phyloP scores from a whole-genome alignment of 2,888 invertebrate species.

The Leptinotarsa rubiginosa region DNA sequence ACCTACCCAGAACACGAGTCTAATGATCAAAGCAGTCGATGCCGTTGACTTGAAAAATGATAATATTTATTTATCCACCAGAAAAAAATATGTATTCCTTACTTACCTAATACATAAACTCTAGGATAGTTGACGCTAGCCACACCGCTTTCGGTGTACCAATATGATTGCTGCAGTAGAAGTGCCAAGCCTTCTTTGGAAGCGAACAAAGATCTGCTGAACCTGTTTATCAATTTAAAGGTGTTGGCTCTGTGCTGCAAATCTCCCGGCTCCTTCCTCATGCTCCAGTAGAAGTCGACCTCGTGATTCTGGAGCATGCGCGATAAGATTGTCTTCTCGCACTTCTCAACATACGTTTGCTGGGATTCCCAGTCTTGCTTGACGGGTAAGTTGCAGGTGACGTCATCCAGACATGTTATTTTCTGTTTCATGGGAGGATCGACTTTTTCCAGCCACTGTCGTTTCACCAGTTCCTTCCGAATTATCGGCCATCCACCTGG shows the following conservation, averaged over 20 bases:
- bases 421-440: conserved; percentile 61
- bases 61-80: too few species aligned
- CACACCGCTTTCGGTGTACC: conserved; percentile 86
- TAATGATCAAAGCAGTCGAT: too few species aligned
- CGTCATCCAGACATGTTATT: conserved; percentile 56
- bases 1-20: too few species aligned
- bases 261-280: conserved; percentile 84
- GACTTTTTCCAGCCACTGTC: conserved; percentile 81
- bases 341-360: conserved; percentile 70
- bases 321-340: conserved; percentile 75
- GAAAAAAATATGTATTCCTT: background rate
- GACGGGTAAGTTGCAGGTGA: conserved; percentile 62
- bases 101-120: conserved; percentile 80
- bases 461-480: conserved; percentile 74
- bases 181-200: conserved; percentile 90
- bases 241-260: conserved; percentile 73
- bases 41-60: too few species aligned
- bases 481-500: conserved; percentile 78
- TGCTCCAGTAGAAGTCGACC: conserved; percentile 92
- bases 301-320: conserved; percentile 83
- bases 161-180: conserved; percentile 84
- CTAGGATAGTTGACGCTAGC: conserved; percentile 87
- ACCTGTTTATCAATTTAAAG: conserved; percentile 82
- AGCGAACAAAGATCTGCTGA: conserved; percentile 88
- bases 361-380: conserved; percentile 64